A percentile compares a stretch with the other conserved stretches of the same genome.
These are phyloP conservation scores for Cremastinae sp. DNA, from an alignment of 2,888 invertebrate species.

Conservation along the genomic window DNA sequence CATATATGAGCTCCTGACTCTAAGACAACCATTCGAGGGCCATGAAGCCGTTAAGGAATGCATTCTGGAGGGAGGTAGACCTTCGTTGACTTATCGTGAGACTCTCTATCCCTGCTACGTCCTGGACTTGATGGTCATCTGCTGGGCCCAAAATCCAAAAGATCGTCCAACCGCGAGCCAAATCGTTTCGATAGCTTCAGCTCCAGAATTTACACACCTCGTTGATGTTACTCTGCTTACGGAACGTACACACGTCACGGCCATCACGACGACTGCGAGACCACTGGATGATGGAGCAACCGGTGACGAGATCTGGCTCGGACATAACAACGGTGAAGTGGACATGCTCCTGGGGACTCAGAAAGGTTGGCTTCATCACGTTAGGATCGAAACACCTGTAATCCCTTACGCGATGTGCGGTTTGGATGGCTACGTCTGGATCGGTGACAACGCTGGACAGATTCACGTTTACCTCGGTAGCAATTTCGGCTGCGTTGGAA, in stretches of 20 bases:
- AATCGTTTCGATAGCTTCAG: constrained; percentile 94
- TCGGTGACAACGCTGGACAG: constrained; percentile 93
- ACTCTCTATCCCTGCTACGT: constrained; percentile 92
- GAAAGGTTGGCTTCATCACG: constrained; percentile 84
- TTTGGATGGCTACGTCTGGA: constrained; percentile 91
- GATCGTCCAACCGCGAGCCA: constrained; percentile 96
- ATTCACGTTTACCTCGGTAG: constrained; percentile 89
- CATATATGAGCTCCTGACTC: constrained; percentile 95
- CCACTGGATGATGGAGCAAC: constrained; percentile 73
- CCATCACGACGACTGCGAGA: constrained; percentile 79
- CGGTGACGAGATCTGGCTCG: constrained; percentile 87
- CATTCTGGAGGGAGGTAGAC: constrained; percentile 96
- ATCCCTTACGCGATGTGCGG: constrained; percentile 87
- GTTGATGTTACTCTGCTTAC: constrained; percentile 89
- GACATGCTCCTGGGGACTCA: constrained; percentile 83
- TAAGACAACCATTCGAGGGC: constrained; percentile 97
- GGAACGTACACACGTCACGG: constrained; percentile 85
- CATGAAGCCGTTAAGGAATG: constrained; percentile 98
- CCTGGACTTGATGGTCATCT: constrained; percentile 96
- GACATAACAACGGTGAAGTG: constrained; percentile 85
- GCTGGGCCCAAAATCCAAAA: constrained; percentile 94
- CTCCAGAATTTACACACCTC: constrained; percentile 96
- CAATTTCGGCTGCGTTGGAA: constrained; percentile 78
- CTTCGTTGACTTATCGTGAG: constrained; percentile 92
- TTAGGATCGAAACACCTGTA: constrained; percentile 81